A percentile compares a stretch with the other conserved stretches of the same genome.
Evolutionary conservation across 2,888 invertebrate species (phyloP).

Genomic region (Steinernema carpocapsae): DNA sequence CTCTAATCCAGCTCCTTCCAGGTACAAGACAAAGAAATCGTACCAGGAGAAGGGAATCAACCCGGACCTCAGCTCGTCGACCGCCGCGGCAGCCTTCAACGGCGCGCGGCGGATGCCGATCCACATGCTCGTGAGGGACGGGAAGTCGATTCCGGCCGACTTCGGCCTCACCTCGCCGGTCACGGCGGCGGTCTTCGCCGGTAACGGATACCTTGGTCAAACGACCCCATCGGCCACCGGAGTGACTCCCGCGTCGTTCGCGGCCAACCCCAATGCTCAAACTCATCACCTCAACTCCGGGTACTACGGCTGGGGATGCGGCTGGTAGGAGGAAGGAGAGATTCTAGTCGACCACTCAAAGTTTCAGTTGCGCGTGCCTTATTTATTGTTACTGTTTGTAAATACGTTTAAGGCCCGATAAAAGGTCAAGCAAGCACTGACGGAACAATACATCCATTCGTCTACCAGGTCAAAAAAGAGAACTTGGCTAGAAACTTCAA

Average conservation of each 20-base stretch:
- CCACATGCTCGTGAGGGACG: slow-evolving; percentile 35
- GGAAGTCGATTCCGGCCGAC: slow-evolving; percentile 2
- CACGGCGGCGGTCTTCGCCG: slow-evolving; percentile 19
- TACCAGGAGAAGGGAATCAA: slow-evolving; percentile 54
- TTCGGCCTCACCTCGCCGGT: slow-evolving; percentile 18
- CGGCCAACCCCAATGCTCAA: slow-evolving; percentile 23
- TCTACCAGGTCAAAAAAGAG: too few species aligned
- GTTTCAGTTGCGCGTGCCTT: background rate
- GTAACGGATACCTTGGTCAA: slow-evolving; percentile 28
- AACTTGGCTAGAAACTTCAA: too few species aligned
- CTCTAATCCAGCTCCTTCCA: slow-evolving; percentile 41
- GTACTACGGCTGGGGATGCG: slow-evolving; percentile 31
- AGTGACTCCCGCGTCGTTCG: slow-evolving; percentile 13
- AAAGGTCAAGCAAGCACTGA: slow-evolving; percentile 1
- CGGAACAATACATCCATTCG: too few species aligned
- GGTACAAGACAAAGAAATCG: slow-evolving; percentile 67
- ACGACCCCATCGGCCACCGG: background rate
- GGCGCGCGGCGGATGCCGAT: slow-evolving; percentile 38
- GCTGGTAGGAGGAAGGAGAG: background rate
- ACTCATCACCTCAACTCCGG: slow-evolving; percentile 33
- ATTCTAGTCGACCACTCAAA: background rate
- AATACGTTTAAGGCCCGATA: background rate
- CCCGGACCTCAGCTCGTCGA: slow-evolving; percentile 24
- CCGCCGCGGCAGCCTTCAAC: slow-evolving; percentile 27
- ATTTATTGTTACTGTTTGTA: slow-evolving; percentile 32